Conservation (phyloP, 2,113 vertebrate species). For the Macrotus californicus region DNA sequence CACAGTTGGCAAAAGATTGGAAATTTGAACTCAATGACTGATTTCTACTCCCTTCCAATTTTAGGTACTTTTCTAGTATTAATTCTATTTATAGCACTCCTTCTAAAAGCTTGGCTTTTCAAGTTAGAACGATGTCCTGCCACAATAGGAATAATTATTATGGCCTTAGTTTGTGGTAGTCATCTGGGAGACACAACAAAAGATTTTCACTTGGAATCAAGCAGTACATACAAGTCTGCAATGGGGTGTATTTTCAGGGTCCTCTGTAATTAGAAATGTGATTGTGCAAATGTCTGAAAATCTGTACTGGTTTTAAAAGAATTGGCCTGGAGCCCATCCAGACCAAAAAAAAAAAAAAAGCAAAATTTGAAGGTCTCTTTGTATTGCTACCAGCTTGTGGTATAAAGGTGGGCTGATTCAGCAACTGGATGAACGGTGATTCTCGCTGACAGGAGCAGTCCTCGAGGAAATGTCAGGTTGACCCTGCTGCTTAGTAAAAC, state of each 20-base stretch:
- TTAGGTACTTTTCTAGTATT: constrained; percentile 35
- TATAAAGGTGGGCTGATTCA: constrained; percentile 38
- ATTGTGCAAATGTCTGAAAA: constrained; percentile 48
- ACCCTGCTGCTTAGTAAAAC: constrained; percentile 33
- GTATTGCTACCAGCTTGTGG: not conserved
- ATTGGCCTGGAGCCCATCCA: constrained; percentile 32
- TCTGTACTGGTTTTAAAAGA: constrained; percentile 48
- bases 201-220: constrained; percentile 49
- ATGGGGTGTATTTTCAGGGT: constrained; percentile 36
- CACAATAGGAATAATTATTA: constrained; percentile 20
- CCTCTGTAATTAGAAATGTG: constrained; percentile 62
- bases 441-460: constrained; percentile 3
- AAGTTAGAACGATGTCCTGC: not conserved
- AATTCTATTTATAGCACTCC: constrained; percentile 39
- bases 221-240: constrained; percentile 41
- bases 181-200: constrained; percentile 16
- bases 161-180: constrained; percentile 31
- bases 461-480: constrained; percentile 50
- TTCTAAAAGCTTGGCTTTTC: constrained; percentile 46
- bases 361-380: constrained; percentile 51
- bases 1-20: not conserved
- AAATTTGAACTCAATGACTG: constrained; percentile 46
- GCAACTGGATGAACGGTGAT: not conserved
- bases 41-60: not conserved
- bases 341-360: not conserved